These are phyloP conservation scores for Sinosuthora webbiana DNA, from an alignment of 2,113 vertebrate genomes.

Conservation along the genomic window DNA sequence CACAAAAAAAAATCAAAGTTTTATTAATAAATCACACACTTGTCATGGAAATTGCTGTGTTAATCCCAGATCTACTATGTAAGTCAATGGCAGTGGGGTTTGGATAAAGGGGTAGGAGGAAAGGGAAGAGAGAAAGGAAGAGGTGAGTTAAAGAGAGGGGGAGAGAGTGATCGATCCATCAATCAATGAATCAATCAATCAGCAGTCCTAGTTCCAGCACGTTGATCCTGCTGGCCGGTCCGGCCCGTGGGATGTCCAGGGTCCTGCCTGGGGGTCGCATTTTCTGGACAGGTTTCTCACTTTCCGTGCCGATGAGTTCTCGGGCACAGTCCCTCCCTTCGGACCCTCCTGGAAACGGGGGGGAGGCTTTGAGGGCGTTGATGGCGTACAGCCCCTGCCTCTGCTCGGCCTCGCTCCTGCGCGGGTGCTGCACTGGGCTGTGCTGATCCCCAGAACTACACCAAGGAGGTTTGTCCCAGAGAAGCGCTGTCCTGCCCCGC, in stretches of 20 bases:
- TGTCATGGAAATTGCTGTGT: not conserved
- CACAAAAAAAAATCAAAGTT: not conserved
- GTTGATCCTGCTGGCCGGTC: not conserved
- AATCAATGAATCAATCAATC: not conserved
- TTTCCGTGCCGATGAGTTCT: too few relatives aligned
- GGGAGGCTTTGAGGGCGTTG: rapidly evolving
- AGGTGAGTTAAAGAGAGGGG: not conserved
- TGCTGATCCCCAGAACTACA: not conserved
- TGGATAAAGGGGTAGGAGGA: not conserved
- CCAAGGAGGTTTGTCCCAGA: rapidly evolving
- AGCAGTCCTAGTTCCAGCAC: not conserved
- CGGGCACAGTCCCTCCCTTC: rapidly evolving
- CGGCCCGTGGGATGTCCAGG: not conserved
- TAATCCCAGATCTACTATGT: not conserved
- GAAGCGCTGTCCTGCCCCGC: rapidly evolving
- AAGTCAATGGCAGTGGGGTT: not conserved
- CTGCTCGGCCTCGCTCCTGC: not conserved
- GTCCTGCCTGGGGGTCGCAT: not conserved
- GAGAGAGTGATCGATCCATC: not conserved
- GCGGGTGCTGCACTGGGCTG: not conserved
- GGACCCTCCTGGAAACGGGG: rapidly evolving
- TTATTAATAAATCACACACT: not conserved
- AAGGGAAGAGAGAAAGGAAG: not conserved
- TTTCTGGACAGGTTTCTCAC: not conserved
- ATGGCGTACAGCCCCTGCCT: rapidly evolving